Base-by-base conservation (phyloP, 2,888 invertebrate genomes). In the Dryobotodes eremita region DNA sequence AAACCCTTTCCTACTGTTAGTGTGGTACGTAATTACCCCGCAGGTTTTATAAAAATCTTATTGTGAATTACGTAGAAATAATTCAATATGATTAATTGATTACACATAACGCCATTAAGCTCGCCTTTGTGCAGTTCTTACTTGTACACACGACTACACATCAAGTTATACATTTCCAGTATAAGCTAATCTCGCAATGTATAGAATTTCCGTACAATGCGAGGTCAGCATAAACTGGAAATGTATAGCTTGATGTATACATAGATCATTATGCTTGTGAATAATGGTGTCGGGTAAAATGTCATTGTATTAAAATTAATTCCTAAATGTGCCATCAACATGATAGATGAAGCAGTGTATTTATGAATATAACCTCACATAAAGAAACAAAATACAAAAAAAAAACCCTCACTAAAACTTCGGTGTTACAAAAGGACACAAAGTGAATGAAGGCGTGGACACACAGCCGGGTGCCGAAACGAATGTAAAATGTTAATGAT, bases 371-470 rank as follows among this genome's bases (percentile, higher is more conserved):
- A 11, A 0, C 23, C 23, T 36, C 2, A 64, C 36, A 13, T 13
- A 15, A 65, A 15, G 5, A 26, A n/a, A 55, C 23, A 15, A 53
- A 26, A 66, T 2, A 46, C 0, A 46, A 42, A 42, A 42, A 42
- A n/a, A 42, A 4, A 42, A 4, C 1, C n/a, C 6, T n/a, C 3
- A 53, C n/a, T 3, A 31, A 50, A 69, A 62, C 46, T 80, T n/a
- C 64, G 62, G 69, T 84, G 74, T 70, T 3, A 55, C 55, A 69
- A 61, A 82, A 36, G 31, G 46, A 36, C 5, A 7, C 26, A 4
- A 15, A 71, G 23, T 64, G 48, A 79, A 71, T 65, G 46, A 53
- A 71, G 23, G 31, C 31, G 31, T 36, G n/a, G n/a, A n/a, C n/a
- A 55, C 50, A 55, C 7, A 59, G 36, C 20, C 62, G 55, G 46